Evolutionary conservation across 2,888 invertebrate genomes (phyloP).

Genomic region (Lepidocyrtinus sp.): DNA sequence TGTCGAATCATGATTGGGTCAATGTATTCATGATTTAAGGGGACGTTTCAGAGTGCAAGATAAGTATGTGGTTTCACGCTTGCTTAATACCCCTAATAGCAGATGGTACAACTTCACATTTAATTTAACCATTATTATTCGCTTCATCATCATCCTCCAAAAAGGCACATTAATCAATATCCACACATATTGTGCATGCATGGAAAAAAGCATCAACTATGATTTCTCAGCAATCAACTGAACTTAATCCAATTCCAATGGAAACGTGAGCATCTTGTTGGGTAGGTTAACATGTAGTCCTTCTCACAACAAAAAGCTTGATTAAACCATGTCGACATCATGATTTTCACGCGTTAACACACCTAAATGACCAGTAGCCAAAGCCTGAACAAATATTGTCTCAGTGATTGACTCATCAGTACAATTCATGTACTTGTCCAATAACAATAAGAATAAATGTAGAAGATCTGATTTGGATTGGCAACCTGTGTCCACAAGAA

Average conservation of each 20-base stretch:
- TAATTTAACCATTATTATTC: not conserved
- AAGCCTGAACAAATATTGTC: not conserved
- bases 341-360: too few species aligned
- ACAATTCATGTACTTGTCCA: not conserved
- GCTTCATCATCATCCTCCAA: constrained; percentile 4
- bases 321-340: too few species aligned
- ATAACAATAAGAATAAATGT: constrained; percentile 4
- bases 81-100: not conserved
- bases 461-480: too few species aligned
- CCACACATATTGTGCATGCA: too few species aligned
- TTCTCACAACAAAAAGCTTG: too few species aligned
- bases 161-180: not conserved
- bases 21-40: constrained; percentile 18
- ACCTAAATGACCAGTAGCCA: not conserved
- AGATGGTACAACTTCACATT: constrained; percentile 3
- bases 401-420: constrained; percentile 3
- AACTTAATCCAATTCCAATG: too few species aligned
- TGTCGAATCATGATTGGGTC: constrained; percentile 48
- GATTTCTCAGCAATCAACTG: too few species aligned
- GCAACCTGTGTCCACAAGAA: too few species aligned
- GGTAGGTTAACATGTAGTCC: too few species aligned
- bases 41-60: not conserved
- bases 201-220: too few species aligned
- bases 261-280: too few species aligned
- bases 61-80: constrained; percentile 7